phyloP scores from a whole-genome alignment of 1,140 invertebrate species.

The Heliothis virescens region DNA sequence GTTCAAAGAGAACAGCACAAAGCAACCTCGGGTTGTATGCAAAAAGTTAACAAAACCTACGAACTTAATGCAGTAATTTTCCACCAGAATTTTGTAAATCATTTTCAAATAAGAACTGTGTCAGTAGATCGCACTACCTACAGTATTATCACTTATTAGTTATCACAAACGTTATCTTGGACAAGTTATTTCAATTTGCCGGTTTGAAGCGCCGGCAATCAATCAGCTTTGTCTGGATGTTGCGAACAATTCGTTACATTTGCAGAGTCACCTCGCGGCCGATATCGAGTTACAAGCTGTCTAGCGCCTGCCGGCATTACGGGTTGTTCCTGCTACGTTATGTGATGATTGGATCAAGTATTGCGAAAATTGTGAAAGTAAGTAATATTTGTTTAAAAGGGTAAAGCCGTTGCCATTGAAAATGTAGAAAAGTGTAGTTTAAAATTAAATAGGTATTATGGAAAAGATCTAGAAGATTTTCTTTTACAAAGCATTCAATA shows the following conservation, averaged over 20 bases:
- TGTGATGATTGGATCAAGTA: neutral
- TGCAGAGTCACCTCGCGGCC: conserved; percentile 38
- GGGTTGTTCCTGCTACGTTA: neutral
- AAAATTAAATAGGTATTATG: no score
- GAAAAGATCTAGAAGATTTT: no score
- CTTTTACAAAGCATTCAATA: no score
- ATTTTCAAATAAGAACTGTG: no score
- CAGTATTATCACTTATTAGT: neutral
- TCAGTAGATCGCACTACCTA: neutral
- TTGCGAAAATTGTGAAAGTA: neutral
- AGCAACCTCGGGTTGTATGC: no score
- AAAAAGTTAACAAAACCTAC: no score
- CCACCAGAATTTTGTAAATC: no score
- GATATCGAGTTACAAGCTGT: conserved; percentile 45
- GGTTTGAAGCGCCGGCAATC: conserved; percentile 8
- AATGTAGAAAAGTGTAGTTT: no score
- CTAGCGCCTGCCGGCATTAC: conserved; percentile 9
- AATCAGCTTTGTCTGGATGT: conserved; percentile 46
- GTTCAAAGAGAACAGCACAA: no score
- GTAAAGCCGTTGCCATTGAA: no score
- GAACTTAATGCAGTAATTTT: no score
- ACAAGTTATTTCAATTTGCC: conserved; percentile 32
- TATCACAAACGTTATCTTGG: neutral
- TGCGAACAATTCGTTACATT: conserved; percentile 50
- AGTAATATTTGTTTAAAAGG: neutral